phyloP scores from a whole-genome alignment of 2,888 invertebrate species.

The Parnassius mnemosyne region DNA sequence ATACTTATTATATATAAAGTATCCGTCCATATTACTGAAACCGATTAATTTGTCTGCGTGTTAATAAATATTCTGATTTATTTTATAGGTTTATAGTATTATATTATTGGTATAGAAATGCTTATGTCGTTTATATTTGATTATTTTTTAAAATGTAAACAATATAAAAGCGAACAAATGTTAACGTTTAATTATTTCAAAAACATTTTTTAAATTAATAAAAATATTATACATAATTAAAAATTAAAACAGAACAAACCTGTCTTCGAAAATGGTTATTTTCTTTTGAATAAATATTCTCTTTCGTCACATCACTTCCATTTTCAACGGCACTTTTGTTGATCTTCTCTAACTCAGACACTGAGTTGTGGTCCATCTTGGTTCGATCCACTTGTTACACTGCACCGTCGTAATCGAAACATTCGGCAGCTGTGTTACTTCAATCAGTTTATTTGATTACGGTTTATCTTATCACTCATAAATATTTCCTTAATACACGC shows the following conservation, averaged over 20 bases:
- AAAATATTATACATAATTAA: too few relatives aligned
- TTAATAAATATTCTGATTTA: too few relatives aligned
- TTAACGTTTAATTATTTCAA: too few relatives aligned
- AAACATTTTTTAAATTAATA: conserved; percentile 24
- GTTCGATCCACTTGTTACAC: conserved; percentile 44
- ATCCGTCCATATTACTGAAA: too few relatives aligned
- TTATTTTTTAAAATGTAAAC: too few relatives aligned
- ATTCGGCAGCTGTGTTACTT: conserved; percentile 29
- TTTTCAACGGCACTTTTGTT: conserved; percentile 48
- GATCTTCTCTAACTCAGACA: conserved; percentile 61
- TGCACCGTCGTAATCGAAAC: conserved; percentile 31
- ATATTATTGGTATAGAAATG: too few relatives aligned
- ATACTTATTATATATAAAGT: too few relatives aligned
- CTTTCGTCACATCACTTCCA: conserved; percentile 42
- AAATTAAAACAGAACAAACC: conserved; percentile 48
- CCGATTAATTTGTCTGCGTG: too few relatives aligned
- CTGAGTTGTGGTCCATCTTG: conserved; percentile 55
- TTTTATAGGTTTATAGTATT: too few relatives aligned
- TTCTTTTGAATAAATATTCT: conserved; percentile 35
- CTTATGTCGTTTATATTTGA: too few relatives aligned
- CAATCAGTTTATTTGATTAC: conserved; percentile 34
- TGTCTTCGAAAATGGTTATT: conserved; percentile 58
- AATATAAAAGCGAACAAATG: too few relatives aligned
- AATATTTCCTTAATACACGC: conserved; percentile 27
- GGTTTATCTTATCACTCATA: conserved; percentile 37